phyloP scores from a whole-genome alignment of 2,888 invertebrate species.

The Platerodrilus igneus region DNA sequence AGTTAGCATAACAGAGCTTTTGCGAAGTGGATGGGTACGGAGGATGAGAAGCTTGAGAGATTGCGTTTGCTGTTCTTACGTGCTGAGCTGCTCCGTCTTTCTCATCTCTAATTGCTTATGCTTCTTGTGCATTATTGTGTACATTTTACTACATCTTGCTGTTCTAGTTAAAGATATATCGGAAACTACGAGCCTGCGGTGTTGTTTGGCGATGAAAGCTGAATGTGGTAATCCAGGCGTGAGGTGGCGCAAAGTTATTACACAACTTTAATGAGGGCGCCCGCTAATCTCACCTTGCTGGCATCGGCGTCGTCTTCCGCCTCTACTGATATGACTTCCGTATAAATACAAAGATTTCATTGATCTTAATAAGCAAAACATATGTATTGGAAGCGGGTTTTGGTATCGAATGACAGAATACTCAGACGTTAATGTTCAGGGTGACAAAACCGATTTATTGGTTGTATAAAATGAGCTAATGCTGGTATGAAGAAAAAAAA shows the following conservation, averaged over 20 bases:
- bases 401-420: too few relatives aligned
- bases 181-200: conserved; percentile 33
- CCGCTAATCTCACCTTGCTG: conserved; percentile 42
- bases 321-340: conserved; percentile 27
- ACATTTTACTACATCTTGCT: conserved; percentile 7
- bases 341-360: conserved; percentile 44
- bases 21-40: conserved; percentile 20
- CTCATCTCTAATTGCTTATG: neutral
- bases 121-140: conserved; percentile 19
- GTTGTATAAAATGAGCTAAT: too few relatives aligned
- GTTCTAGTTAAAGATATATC: too few relatives aligned
- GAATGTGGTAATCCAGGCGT: conserved; percentile 39
- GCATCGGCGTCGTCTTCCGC: conserved; percentile 29
- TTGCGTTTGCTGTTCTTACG: too few relatives aligned
- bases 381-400: conserved; percentile 44
- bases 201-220: conserved; percentile 38
- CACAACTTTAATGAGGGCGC: conserved; percentile 47
- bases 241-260: conserved; percentile 46
- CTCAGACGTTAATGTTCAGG: too few relatives aligned
- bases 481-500: too few relatives aligned
- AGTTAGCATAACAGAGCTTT: conserved; percentile 31
- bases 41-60: conserved; percentile 20
- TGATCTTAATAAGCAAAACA: conserved; percentile 48
- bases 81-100: conserved; percentile 2
- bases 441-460: too few relatives aligned